Base-by-base conservation (phyloP, 2,888 invertebrate genomes). In the Diaperis boleti region DNA sequence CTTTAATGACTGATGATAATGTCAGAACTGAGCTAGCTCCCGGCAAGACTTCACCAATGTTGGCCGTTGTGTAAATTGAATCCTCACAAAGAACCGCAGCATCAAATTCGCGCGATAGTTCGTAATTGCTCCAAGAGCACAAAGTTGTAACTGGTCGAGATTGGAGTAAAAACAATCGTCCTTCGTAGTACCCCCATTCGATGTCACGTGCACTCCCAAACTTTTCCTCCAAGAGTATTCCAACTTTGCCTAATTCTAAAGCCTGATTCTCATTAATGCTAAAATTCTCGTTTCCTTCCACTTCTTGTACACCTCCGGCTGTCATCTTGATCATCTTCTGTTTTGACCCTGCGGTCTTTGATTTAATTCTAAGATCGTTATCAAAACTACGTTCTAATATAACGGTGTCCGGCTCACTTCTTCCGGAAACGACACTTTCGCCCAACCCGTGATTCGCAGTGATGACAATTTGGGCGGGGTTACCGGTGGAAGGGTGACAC, bases 391-490 rank as follows among this genome's bases (percentile, higher is more conserved):
- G 84, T 5, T 81, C 78, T 2, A 93, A 76, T 8, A 85, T 82
- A 59, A 92, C 84, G 0, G 89, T 89, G 74, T 94, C 94, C 0
- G 94, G 94, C 71, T 93, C 92, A 1, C 89, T 85, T 39, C 85
- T 80, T 0, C 90, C 93, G 0, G 92, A 92, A 0, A 94, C 94
- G 2, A 95, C 92, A 63, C 88, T 89, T 92, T 94, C 94, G 59
- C 94, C 94, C 1, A 94, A 83, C 0, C 94, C 95, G 78, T 88
- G 92, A 80, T 92, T 92, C 2, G 93, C 90, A 6, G 92, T 92
- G 69, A 95, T 85, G 7, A 89, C 82, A 65, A 94, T 84, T 33
- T 85, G 76, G 2, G 85, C 82, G 0, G 91, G 89, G 79, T 91
- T 88, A 0, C 89, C 90, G 7, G 86, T 87, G 1, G 87, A 84